Evolutionary conservation across 2,797 vertebrate genomes (phyloP).

Genomic region (Cossypha dichroa): DNA sequence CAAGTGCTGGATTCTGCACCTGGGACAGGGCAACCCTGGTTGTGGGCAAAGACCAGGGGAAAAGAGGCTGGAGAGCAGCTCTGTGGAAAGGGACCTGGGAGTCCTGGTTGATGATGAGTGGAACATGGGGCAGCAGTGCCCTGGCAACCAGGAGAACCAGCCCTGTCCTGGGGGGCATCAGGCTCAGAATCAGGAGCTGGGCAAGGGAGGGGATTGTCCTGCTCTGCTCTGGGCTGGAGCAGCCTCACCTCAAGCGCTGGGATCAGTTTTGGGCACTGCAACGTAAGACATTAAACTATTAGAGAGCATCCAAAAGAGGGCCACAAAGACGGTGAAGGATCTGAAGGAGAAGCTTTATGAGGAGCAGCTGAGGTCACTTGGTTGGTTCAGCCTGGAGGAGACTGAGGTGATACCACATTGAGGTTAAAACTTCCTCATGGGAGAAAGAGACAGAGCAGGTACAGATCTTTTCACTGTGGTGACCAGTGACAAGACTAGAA

Average conservation of each 20-base stretch:
- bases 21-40: background rate
- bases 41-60: no score
- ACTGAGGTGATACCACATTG: background rate
- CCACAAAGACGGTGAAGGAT: background rate
- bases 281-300: background rate
- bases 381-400: background rate
- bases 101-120: fast-evolving
- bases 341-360: background rate
- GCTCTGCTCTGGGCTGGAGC: fast-evolving
- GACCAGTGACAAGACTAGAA: background rate
- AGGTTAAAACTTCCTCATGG: background rate
- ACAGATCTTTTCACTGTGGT: background rate
- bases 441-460: background rate
- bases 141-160: background rate
- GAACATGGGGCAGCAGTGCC: background rate
- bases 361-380: background rate
- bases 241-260: fast-evolving
- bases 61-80: fast-evolving
- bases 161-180: fast-evolving
- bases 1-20: background rate
- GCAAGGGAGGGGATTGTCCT: no score
- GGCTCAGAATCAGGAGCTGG: fast-evolving
- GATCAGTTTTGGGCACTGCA: fast-evolving
- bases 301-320: background rate
- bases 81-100: fast-evolving